Evolutionary conservation across 2,113 vertebrate genomes (phyloP).

Genomic region (Gila orcuttii): DNA sequence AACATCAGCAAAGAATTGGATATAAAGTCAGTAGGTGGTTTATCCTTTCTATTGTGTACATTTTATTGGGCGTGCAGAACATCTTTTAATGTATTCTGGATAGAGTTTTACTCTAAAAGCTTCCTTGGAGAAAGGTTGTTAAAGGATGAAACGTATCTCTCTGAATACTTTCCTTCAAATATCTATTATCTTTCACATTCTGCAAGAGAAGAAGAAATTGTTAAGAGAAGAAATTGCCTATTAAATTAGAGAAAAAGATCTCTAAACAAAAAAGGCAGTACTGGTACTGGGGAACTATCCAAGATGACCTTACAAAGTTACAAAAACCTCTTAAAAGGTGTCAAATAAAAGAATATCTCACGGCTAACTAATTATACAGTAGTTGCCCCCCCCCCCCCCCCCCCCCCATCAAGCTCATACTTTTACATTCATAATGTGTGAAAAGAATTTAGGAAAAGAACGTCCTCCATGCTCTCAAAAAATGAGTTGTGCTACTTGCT

Average conservation of each 20-base stretch:
- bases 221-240: not conserved
- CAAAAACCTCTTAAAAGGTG: not conserved
- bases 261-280: not conserved
- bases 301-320: not conserved
- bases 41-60: not conserved
- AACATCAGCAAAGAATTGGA: not conserved
- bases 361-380: not conserved
- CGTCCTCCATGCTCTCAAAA: not conserved
- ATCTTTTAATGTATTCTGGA: not conserved
- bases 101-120: constrained; percentile 8
- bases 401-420: not conserved
- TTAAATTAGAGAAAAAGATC: not conserved
- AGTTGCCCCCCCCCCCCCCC: not conserved
- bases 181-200: constrained; percentile 1
- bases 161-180: not conserved
- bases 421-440: not conserved
- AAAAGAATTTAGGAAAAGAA: not conserved
- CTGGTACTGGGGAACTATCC: not conserved
- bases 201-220: not conserved
- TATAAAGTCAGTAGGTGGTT: constrained; percentile 8
- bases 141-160: not conserved
- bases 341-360: not conserved
- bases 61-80: constrained; percentile 5
- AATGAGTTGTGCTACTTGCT: not conserved
- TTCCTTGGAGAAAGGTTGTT: constrained; percentile 11